These are phyloP conservation scores for Heterochromis multidens DNA, from an alignment of 2,113 vertebrate species.

Conservation along the genomic window DNA sequence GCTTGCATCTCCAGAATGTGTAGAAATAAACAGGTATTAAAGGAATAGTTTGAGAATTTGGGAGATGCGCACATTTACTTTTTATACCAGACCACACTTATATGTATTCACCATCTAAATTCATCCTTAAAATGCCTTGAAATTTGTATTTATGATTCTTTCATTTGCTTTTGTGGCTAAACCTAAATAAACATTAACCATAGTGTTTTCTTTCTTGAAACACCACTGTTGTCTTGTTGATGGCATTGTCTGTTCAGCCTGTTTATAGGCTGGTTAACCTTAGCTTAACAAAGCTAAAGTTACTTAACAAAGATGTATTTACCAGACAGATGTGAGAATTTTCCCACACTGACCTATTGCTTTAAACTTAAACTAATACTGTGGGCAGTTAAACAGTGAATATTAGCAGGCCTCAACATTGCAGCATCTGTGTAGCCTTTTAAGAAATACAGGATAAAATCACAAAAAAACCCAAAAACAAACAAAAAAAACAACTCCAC, in stretches of 20 bases:
- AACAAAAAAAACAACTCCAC: background rate
- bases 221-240: background rate
- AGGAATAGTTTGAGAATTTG: background rate
- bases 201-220: background rate
- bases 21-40: background rate
- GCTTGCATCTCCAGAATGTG: background rate
- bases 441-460: conserved; percentile 1
- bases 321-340: background rate
- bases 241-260: background rate
- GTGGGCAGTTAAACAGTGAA: background rate
- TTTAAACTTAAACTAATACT: background rate
- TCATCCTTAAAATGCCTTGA: background rate
- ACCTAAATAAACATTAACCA: background rate
- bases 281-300: too few relatives aligned
- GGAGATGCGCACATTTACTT: background rate
- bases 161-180: background rate
- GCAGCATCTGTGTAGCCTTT: background rate
- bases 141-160: background rate
- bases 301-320: background rate
- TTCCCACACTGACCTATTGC: background rate
- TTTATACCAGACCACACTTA: background rate
- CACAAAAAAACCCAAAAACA: background rate
- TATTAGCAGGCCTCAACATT: background rate
- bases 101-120: background rate
- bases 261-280: background rate